Conservation (phyloP, 2,797 vertebrate genomes). For the Phalanger gymnotis region DNA sequence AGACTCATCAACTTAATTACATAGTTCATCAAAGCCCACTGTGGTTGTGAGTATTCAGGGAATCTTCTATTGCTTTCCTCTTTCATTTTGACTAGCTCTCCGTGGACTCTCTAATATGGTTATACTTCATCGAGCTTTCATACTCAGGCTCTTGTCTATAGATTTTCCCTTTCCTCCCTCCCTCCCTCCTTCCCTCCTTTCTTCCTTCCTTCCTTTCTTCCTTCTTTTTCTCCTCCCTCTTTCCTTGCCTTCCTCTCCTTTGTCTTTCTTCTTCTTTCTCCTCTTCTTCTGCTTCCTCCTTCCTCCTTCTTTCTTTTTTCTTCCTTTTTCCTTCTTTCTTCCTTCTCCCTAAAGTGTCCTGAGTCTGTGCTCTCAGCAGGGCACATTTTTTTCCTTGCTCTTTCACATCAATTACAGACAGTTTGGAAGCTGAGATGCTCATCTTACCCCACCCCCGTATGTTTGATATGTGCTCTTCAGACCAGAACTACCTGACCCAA, state of each 20-base stretch:
- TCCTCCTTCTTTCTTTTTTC: no score
- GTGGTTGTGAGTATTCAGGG: conserved; percentile 13
- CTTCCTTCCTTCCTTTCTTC: no score
- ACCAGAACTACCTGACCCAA: not conserved
- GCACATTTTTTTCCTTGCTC: conserved; percentile 24
- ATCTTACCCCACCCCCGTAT: not conserved
- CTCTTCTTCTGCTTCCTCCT: no score
- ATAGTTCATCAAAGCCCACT: not conserved
- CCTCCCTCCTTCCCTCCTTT: no score
- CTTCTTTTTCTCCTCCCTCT: accelerated
- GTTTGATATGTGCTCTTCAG: conserved; percentile 40
- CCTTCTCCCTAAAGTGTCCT: not conserved
- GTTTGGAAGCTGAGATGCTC: not conserved
- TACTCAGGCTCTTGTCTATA: not conserved
- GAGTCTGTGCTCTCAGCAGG: accelerated
- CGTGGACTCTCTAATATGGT: not conserved
- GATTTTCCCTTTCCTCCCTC: no score
- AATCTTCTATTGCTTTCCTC: not conserved
- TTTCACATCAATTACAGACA: conserved; percentile 9
- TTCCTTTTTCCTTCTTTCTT: no score
- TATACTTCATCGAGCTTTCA: not conserved
- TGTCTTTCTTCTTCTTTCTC: accelerated
- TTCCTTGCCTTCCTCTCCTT: accelerated
- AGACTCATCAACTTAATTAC: conserved; percentile 22
- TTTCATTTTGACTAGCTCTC: conserved; percentile 10